These are phyloP conservation scores for Typhlichthys eigenmanni DNA, from an alignment of 2,797 vertebrate genomes.

Conservation along the genomic window DNA sequence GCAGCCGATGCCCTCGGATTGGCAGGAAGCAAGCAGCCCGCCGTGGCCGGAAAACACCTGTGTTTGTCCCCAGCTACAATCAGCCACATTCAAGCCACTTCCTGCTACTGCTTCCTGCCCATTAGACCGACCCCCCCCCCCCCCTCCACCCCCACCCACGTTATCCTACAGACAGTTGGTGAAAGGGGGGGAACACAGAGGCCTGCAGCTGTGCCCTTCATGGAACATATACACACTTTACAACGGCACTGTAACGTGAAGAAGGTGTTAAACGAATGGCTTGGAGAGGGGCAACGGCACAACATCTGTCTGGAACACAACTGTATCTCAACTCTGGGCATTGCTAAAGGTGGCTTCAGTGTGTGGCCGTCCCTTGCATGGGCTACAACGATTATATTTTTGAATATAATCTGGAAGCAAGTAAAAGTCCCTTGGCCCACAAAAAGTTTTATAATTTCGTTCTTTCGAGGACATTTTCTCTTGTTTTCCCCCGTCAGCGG, in stretches of 20 bases:
- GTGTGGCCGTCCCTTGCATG: not conserved
- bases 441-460: conserved; percentile 1
- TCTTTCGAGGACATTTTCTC: conserved; percentile 5
- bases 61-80: conserved; percentile 71
- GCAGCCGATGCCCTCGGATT: conserved; percentile 50
- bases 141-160: too few relatives aligned
- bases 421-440: not conserved
- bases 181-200: conserved; percentile 26
- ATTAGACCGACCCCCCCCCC: not conserved
- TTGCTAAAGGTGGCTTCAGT: not conserved
- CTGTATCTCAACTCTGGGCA: not conserved
- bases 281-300: not conserved
- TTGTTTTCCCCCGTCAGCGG: not conserved
- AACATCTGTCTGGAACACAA: not conserved
- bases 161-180: too few relatives aligned
- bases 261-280: conserved; percentile 2
- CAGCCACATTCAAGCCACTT: conserved; percentile 60
- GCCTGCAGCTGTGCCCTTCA: conserved; percentile 11
- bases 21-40: conserved; percentile 62
- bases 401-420: not conserved
- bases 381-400: not conserved
- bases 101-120: conserved; percentile 59
- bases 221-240: conserved; percentile 18
- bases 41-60: conserved; percentile 76
- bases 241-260: conserved; percentile 2